Percentiles rank a stretch among this genome's conserved stretches.
Conservation (phyloP, 2,113 vertebrate genomes). For the Odocoileus virginianus region DNA sequence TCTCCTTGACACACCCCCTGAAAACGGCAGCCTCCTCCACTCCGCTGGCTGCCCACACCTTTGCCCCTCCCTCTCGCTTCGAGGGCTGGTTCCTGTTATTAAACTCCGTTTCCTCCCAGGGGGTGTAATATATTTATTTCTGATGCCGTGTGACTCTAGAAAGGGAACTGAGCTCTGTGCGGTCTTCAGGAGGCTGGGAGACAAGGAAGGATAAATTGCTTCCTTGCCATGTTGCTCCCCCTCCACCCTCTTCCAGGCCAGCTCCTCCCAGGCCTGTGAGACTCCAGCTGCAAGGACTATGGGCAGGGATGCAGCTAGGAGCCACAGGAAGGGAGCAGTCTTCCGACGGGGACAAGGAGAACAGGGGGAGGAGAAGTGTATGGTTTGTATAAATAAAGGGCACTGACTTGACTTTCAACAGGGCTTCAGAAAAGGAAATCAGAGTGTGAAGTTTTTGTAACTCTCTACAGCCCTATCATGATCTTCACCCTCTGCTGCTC, state of each 20-base stretch:
- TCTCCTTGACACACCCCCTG: background rate
- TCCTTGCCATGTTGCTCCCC: background rate
- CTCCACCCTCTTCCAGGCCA: background rate
- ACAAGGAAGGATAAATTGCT: background rate
- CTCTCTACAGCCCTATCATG: background rate
- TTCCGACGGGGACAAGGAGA: fast-evolving
- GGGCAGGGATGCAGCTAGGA: background rate
- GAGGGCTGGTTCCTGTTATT: conserved; percentile 56
- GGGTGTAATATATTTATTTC: conserved; percentile 49
- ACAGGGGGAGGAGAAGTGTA: background rate
- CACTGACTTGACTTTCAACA: background rate
- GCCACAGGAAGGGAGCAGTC: fast-evolving
- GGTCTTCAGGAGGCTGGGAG: background rate
- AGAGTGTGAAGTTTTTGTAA: background rate
- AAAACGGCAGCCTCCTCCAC: background rate
- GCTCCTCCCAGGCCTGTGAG: background rate
- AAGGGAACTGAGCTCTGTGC: conserved; percentile 52
- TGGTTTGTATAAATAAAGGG: background rate
- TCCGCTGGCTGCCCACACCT: background rate
- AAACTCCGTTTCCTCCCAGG: conserved; percentile 49
- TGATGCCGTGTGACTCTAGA: conserved; percentile 41
- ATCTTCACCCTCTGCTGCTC: background rate
- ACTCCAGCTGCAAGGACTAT: fast-evolving
- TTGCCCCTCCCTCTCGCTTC: background rate
- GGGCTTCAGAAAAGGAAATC: background rate